Percentiles rank a stretch among this genome's conserved stretches.
Evolutionary conservation across 2,888 invertebrate genomes (phyloP).

Genomic region (Ctena decussata): DNA sequence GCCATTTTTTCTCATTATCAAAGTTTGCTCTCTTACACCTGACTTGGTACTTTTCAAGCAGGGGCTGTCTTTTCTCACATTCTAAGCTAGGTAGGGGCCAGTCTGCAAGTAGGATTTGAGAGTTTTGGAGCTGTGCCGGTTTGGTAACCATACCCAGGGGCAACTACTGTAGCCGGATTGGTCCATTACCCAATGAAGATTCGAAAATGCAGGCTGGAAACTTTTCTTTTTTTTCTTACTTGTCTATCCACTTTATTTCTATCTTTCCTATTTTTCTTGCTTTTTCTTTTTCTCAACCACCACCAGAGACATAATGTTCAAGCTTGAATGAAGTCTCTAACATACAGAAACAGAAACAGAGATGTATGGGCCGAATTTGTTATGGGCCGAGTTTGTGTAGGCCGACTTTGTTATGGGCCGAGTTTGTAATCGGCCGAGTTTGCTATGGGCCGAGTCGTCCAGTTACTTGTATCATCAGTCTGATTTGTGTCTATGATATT

Average conservation of each 20-base stretch:
- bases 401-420: too few species aligned
- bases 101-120: not conserved
- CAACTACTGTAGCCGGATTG: slow-evolving; percentile 3
- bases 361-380: too few species aligned
- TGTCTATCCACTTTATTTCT: not conserved
- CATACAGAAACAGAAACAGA: not conserved
- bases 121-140: not conserved
- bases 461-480: too few species aligned
- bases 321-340: not conserved
- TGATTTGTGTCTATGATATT: too few species aligned
- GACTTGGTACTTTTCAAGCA: not conserved
- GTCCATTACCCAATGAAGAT: not conserved
- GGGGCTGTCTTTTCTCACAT: not conserved
- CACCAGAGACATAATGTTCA: slow-evolving; percentile 16
- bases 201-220: slow-evolving; percentile 3
- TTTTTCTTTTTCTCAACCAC: not conserved
- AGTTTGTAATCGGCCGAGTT: too few species aligned
- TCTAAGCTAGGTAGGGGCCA: not conserved
- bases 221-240: not conserved
- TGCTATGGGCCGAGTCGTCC: too few species aligned
- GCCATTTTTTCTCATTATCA: too few species aligned
- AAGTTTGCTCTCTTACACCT: too few species aligned
- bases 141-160: not conserved
- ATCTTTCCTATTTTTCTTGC: not conserved
- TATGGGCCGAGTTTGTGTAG: too few species aligned